Evolutionary conservation across 2,113 vertebrate species (phyloP).

Genomic region (Pontoporia blainvillei): DNA sequence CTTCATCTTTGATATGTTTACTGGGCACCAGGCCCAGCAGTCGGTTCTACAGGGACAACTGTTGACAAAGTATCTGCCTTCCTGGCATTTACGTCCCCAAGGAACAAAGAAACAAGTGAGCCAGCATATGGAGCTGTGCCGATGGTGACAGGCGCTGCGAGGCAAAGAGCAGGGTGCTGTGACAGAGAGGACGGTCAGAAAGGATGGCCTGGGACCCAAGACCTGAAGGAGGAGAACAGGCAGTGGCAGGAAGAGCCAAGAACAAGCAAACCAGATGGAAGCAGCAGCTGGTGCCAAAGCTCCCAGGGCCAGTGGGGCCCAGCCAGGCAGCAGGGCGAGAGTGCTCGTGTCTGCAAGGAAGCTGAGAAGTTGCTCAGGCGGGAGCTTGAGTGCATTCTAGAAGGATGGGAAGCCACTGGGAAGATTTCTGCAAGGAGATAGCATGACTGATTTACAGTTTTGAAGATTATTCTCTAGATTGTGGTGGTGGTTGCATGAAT

Average conservation of each 20-base stretch:
- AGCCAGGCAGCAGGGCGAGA: not conserved
- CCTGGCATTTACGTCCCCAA: accelerated
- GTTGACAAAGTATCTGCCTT: not conserved
- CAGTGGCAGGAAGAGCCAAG: not conserved
- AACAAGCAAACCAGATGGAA: not conserved
- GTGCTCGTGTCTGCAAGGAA: not conserved
- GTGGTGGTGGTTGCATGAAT: not conserved
- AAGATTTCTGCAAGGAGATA: not conserved
- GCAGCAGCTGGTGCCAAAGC: not conserved
- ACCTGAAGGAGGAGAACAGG: no score
- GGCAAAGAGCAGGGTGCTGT: no score
- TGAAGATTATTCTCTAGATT: not conserved
- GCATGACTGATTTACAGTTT: not conserved
- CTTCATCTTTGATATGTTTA: not conserved
- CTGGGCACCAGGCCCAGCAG: accelerated
- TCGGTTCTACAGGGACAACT: not conserved
- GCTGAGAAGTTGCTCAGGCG: not conserved
- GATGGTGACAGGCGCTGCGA: accelerated
- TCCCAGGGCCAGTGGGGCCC: no score
- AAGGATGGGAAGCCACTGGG: not conserved
- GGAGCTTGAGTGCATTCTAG: not conserved
- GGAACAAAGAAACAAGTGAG: not conserved
- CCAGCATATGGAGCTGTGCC: accelerated
- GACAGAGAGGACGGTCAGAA: not conserved
- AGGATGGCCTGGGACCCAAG: not conserved